Evolutionary conservation across 2,113 vertebrate genomes (phyloP), one percentile per base, ranked within the genome.

Genomic region (Gymnorhina tibicen): DNA sequence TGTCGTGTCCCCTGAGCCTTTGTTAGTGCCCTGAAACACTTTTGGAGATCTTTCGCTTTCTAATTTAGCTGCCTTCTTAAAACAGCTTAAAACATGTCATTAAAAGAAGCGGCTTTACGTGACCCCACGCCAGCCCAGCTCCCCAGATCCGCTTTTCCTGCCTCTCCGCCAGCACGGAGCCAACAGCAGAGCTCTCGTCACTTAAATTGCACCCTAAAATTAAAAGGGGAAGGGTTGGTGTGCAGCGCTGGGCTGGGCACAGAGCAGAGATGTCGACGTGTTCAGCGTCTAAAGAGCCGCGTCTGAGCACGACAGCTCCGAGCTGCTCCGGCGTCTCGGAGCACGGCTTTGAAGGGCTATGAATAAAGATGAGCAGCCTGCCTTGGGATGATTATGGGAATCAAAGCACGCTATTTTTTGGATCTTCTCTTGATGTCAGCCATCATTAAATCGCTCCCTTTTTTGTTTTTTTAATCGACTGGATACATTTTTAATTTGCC

Each of bases 351-450:
- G 85, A 88, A 92, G 89, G 88, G 72, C 78, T 55, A 92, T 93
- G 92, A 96, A 96, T 95, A 92, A 95, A 97, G 92, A 96, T 95
- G 95, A 97, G 96, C 83, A 80, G 92, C 76, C 92, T 95, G 96
- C 42, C 7, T 86, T 33, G 2, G 68, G 91, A 63, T 95, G 95
- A 97, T 86, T 93, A 86, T 20, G 64, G 79, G 91, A 92, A 94
- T 93, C 85, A 94, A 88, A 76, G 80, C 88, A 53, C 1, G 7
- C 83, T 67, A 1, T 26, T 69, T 90, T 96, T 77, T 69, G 72
- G 86, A 76, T 91, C 91, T 93, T 55, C 64, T 85, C 92, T 88
- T 91, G 91, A 91, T 95, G 92, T 86, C 91, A 92, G 27, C 68
- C 89, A 33, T 80, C 84, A 84, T 92, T 86, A 94, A 92, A 90